Conservation (phyloP, 1,140 invertebrate species). For the Macrotrachela quadricornifera region DNA sequence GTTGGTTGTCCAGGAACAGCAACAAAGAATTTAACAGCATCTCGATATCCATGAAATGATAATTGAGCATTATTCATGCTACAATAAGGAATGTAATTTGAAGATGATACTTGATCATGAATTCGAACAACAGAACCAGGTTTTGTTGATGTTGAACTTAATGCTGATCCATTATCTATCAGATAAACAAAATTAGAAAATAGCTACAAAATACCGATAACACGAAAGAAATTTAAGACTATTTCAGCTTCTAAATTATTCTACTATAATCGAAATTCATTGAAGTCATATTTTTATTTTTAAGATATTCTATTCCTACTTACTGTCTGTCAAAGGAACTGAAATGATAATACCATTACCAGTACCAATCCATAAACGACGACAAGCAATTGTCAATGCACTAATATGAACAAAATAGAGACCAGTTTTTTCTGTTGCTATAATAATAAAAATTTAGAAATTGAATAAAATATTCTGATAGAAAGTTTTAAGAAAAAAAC, state of each 20-base stretch:
- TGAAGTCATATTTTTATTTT: no score
- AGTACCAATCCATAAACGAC: constrained; percentile 59
- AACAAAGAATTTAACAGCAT: constrained; percentile 94
- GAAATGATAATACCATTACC: constrained; percentile 92
- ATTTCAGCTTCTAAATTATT: no score
- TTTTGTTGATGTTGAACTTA: no score
- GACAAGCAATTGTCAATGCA: constrained; percentile 75
- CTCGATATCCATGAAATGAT: constrained; percentile 91
- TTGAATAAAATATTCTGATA: neutral
- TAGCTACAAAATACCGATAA: no score
- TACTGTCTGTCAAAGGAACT: constrained; percentile 47
- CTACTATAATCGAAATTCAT: no score
- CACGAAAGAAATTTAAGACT: no score
- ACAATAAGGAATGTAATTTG: constrained; percentile 57
- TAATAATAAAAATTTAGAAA: neutral
- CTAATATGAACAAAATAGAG: constrained; percentile 93
- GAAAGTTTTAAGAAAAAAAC: no score
- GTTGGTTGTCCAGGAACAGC: constrained; percentile 52
- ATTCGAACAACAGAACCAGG: no score
- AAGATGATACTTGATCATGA: no score
- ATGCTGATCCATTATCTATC: no score
- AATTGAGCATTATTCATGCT: constrained; percentile 93
- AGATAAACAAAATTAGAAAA: no score
- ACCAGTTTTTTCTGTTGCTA: constrained; percentile 76
- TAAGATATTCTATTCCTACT: neutral